Percentiles rank a stretch among this genome's conserved stretches.
These are phyloP conservation scores for Synergus gifuensis DNA, from an alignment of 2,888 invertebrate species.

Conservation along the genomic window DNA sequence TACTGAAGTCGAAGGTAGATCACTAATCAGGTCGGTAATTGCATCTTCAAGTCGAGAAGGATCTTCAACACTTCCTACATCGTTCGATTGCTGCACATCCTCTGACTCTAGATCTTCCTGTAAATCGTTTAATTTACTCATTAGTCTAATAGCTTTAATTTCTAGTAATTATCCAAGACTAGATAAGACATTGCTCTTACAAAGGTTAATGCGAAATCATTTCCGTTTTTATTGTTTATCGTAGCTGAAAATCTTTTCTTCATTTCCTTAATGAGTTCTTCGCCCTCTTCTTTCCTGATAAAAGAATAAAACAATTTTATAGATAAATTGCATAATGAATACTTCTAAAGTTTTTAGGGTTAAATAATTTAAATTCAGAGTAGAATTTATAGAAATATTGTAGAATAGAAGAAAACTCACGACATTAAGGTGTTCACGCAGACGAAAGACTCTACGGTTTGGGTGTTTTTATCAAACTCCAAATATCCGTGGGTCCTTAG, in stretches of 20 bases:
- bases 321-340: constrained; percentile 12
- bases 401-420: constrained; percentile 68
- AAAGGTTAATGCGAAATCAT: constrained; percentile 52
- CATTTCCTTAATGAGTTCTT: constrained; percentile 87
- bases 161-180: neutral
- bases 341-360: neutral
- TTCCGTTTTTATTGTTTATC: constrained; percentile 54
- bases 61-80: constrained; percentile 83
- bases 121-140: neutral
- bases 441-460: constrained; percentile 90
- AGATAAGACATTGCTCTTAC: constrained; percentile 51
- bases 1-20: constrained; percentile 76
- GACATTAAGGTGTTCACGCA: constrained; percentile 89
- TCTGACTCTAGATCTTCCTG: neutral
- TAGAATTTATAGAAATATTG: too few relatives aligned
- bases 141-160: neutral
- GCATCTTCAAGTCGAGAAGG: constrained; percentile 85
- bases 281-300: constrained; percentile 85
- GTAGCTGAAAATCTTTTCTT: constrained; percentile 88
- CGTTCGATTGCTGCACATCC: constrained; percentile 61
- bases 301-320: constrained; percentile 14
- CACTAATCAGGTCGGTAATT: constrained; percentile 84
- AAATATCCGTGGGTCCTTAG: constrained; percentile 90
- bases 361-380: neutral
- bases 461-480: constrained; percentile 87